phyloP scores from a whole-genome alignment of 2,888 invertebrate genomes.

The Alsophila aescularia region DNA sequence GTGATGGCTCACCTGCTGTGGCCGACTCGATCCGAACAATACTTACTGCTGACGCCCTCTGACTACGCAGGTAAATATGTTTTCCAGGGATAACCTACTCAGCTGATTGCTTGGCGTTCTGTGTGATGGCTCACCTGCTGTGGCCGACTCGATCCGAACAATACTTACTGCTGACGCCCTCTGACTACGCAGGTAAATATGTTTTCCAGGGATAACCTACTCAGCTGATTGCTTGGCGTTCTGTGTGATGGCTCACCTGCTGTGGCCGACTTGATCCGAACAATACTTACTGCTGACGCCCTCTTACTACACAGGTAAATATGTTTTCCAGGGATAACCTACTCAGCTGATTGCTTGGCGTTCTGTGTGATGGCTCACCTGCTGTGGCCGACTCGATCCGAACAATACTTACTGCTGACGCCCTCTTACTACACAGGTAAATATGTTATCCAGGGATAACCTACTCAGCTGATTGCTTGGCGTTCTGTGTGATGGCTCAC shows the following conservation, averaged over 20 bases:
- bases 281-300: constrained; percentile 94
- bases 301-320: constrained; percentile 85
- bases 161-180: constrained; percentile 92
- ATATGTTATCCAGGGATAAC: too few species aligned
- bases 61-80: constrained; percentile 83
- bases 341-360: too few species aligned
- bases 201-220: neutral
- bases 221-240: constrained; percentile 97
- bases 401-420: too few species aligned
- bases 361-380: too few species aligned
- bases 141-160: constrained; percentile 98
- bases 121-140: constrained; percentile 96
- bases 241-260: constrained; percentile 96
- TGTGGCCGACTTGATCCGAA: constrained; percentile 97
- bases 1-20: constrained; percentile 98
- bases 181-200: constrained; percentile 85
- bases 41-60: constrained; percentile 91
- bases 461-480: too few species aligned
- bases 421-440: too few species aligned
- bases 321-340: neutral
- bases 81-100: constrained; percentile 60
- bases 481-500: too few species aligned
- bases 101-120: constrained; percentile 97
- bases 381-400: too few species aligned
- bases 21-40: constrained; percentile 97